phyloP scores from a whole-genome alignment of 2,888 invertebrate species.

The Gymnosoma rotundatum region DNA sequence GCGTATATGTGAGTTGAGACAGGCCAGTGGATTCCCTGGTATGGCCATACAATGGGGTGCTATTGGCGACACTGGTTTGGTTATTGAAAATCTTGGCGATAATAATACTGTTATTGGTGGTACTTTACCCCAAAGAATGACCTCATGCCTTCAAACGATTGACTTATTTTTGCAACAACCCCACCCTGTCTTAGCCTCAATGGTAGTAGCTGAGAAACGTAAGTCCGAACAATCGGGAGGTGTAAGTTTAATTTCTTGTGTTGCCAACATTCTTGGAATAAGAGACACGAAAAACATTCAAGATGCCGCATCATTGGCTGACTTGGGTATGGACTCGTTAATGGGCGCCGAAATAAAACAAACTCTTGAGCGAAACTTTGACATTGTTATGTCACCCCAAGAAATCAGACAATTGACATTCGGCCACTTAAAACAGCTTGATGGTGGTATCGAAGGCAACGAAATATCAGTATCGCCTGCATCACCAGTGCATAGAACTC shows the following conservation, averaged over 20 bases:
- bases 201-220: constrained; percentile 94
- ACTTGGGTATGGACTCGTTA: constrained; percentile 98
- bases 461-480: constrained; percentile 68
- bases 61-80: constrained; percentile 97
- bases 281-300: constrained; percentile 92
- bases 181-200: constrained; percentile 90
- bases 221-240: constrained; percentile 85
- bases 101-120: constrained; percentile 97
- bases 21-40: constrained; percentile 92
- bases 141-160: constrained; percentile 94
- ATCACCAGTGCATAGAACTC: constrained; percentile 74
- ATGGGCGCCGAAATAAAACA: constrained; percentile 99
- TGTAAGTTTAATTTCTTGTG: constrained; percentile 88
- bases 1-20: constrained; percentile 93
- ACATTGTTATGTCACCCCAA: constrained; percentile 93
- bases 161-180: constrained; percentile 95
- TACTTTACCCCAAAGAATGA: constrained; percentile 96
- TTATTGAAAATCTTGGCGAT: constrained; percentile 93
- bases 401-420: constrained; percentile 94
- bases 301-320: constrained; percentile 90
- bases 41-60: constrained; percentile 99
- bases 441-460: constrained; percentile 74
- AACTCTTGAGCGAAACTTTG: constrained; percentile 95
- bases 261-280: constrained; percentile 94
- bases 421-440: constrained; percentile 86